Evolutionary conservation across 1,140 invertebrate genomes (phyloP), one percentile per base, ranked within the genome.

Genomic region (Uloborus diversus): DNA sequence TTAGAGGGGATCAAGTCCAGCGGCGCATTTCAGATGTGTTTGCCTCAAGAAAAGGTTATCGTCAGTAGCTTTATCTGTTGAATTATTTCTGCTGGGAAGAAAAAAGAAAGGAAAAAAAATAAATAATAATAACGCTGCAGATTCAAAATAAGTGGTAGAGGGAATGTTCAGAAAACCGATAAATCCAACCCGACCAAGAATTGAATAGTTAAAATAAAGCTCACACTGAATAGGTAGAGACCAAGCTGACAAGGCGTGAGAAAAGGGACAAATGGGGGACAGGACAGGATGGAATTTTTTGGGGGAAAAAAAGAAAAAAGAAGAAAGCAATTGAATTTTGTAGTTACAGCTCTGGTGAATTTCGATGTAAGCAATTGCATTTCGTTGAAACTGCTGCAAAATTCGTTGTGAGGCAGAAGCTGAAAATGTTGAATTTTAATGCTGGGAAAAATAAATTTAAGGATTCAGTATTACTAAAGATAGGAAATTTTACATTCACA

Each of bases 21-120:
- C 62, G 71, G 37, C 51, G n/a, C 71, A 33, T 75, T 75, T 75
- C 57, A 75, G 64, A 75, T 66, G 62, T 51, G 32, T 13, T 65
- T 65, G 35, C 73, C 61, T 28, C 32, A 65, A 51, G 47, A 56
- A 66, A 66, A 51, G 73, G 61, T 65, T 78, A 78, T 78, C 73
- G 73, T 51, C 42, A 51, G 59, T 57, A 23, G 51, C 42, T 47
- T 78, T 65, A 42, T 42, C 49, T 64, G 14, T 33, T 23, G 32
- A 59, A 75, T 11, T 59, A 28, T 62, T 75, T 75, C 27, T 37
- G 37, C 7, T 17, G 42, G 32, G 23, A 20, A 23, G 35, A n/a
- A 20, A 2, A n/a, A n/a, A n/a, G n/a, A n/a, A n/a, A n/a, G n/a
- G n/a, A n/a, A n/a, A n/a, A n/a, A n/a, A n/a, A n/a, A n/a, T n/a